Percentiles rank a stretch among this genome's conserved stretches.
Evolutionary conservation across 1,140 invertebrate genomes (phyloP).

Genomic region (Drosophila rufa): DNA sequence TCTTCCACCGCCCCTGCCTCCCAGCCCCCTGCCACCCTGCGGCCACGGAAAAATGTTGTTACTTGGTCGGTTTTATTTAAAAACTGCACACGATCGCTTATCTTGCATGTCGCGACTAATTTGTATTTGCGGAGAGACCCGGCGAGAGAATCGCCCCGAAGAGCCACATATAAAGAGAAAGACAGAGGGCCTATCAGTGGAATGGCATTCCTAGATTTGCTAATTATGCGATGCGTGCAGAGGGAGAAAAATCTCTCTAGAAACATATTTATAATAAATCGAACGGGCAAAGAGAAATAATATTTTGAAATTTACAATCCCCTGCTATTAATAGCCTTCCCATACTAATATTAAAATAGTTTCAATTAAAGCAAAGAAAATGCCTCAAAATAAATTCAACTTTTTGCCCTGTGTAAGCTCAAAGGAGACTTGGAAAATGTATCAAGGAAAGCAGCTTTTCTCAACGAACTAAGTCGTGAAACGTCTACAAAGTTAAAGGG

Average conservation of each 20-base stretch:
- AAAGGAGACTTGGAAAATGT: conserved; percentile 6
- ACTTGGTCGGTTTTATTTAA: conserved; percentile 35
- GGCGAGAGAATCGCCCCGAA: conserved; percentile 1
- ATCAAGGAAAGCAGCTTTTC: conserved; percentile 12
- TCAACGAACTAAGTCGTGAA: background rate
- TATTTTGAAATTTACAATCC: background rate
- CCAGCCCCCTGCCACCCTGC: background rate
- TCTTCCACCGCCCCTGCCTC: background rate
- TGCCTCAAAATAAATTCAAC: too few species aligned
- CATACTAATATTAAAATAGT: background rate
- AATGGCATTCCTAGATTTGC: conserved; percentile 45
- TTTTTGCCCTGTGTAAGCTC: background rate
- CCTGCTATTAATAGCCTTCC: too few species aligned
- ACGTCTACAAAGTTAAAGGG: conserved; percentile 19
- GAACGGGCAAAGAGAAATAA: background rate
- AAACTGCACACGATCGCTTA: conserved; percentile 64
- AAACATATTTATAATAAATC: too few species aligned
- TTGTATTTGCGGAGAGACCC: conserved; percentile 59
- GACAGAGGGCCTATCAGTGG: conserved; percentile 14
- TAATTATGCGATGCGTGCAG: conserved; percentile 55
- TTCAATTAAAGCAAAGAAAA: too few species aligned
- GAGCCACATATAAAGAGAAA: conserved; percentile 15
- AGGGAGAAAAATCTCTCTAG: background rate
- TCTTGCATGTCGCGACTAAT: conserved; percentile 74
- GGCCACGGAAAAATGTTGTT: conserved; percentile 53